Evolutionary conservation across 2,797 vertebrate genomes (phyloP).

Genomic region (Coilia nasus): DNA sequence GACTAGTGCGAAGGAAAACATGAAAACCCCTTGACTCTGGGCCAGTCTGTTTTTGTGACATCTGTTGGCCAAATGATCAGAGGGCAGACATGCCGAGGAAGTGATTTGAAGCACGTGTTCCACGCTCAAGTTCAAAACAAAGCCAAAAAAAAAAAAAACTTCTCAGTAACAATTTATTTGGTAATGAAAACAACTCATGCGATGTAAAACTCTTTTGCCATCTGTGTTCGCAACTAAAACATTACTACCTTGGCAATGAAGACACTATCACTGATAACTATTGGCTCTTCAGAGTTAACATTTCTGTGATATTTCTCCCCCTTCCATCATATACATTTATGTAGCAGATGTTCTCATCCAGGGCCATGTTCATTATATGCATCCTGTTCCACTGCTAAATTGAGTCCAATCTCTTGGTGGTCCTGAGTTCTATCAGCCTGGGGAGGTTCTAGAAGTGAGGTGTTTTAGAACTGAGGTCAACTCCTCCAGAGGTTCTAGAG

Average conservation of each 20-base stretch:
- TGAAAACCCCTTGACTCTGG: background rate
- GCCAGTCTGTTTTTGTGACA: slow-evolving; percentile 21
- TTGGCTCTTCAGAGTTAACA: background rate
- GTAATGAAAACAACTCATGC: background rate
- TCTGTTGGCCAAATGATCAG: slow-evolving; percentile 37
- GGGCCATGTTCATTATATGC: background rate
- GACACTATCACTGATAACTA: background rate
- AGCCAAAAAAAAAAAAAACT: background rate
- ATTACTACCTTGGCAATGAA: background rate
- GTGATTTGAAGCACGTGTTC: slow-evolving; percentile 5
- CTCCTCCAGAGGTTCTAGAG: no score
- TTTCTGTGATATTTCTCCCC: background rate
- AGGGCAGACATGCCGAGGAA: background rate
- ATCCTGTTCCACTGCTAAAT: no score
- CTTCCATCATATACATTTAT: background rate
- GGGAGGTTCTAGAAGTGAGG: no score
- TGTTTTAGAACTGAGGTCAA: no score
- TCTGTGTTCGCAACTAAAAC: background rate
- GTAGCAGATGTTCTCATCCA: background rate
- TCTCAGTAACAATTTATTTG: background rate
- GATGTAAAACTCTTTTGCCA: background rate
- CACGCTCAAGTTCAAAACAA: background rate
- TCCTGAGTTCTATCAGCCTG: no score
- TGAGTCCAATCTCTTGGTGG: no score
- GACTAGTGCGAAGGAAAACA: background rate